phyloP scores from a whole-genome alignment of 2,888 invertebrate genomes.

The Harmothoe impar region DNA sequence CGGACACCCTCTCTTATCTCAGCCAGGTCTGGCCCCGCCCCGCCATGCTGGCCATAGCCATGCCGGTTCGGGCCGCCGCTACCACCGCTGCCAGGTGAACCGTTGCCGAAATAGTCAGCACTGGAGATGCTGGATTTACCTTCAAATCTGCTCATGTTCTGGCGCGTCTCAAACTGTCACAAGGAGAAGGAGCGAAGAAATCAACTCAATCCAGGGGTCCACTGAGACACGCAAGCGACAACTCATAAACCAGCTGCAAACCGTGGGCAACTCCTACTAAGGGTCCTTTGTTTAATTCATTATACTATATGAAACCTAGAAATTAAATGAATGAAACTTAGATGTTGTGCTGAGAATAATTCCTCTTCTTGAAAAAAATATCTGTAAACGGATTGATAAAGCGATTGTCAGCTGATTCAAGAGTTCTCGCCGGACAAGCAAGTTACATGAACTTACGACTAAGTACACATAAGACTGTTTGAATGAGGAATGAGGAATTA shows the following conservation, averaged over 20 bases:
- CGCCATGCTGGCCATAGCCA: conserved; percentile 72
- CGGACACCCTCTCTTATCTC: conserved; percentile 98
- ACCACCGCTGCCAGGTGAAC: conserved; percentile 79
- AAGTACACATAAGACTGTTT: conserved; percentile 16
- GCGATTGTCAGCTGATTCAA: neutral
- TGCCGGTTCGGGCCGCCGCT: conserved; percentile 81
- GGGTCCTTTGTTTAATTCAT: too few species aligned
- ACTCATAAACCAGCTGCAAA: too few species aligned
- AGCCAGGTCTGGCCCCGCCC: conserved; percentile 89
- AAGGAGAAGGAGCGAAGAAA: conserved; percentile 29
- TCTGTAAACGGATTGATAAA: neutral
- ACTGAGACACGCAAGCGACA: neutral
- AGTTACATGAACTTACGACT: conserved; percentile 24
- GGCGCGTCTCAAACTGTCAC: conserved; percentile 83
- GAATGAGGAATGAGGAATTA: neutral
- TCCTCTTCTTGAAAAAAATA: too few species aligned
- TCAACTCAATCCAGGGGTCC: conserved; percentile 21
- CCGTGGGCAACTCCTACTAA: too few species aligned
- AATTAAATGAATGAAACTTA: too few species aligned
- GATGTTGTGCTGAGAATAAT: too few species aligned
- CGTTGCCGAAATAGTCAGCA: conserved; percentile 93
- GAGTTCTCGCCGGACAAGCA: neutral
- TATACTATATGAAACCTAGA: too few species aligned
- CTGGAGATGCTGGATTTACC: conserved; percentile 98
- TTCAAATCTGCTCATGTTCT: conserved; percentile 90